Percentiles rank a stretch among this genome's conserved stretches.
These are phyloP conservation scores for Porites australiensis DNA, from an alignment of 64 coral and sea anemone genomes.

Conservation along the genomic window DNA sequence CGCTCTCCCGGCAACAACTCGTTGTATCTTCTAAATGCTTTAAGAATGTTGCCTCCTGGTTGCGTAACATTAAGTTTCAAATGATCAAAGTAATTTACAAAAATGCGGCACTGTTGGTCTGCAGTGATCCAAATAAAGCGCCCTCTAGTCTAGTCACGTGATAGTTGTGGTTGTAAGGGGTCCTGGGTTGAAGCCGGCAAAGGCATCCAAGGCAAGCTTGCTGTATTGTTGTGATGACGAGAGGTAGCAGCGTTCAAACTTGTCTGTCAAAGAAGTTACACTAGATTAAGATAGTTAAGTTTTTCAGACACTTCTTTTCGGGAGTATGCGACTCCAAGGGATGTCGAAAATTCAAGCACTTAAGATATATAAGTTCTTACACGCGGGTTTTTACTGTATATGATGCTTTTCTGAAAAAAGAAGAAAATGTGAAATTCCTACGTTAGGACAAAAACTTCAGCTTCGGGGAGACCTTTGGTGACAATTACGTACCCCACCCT, in stretches of 20 bases:
- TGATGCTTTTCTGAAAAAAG: too few species aligned
- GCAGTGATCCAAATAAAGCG: conserved; percentile 32
- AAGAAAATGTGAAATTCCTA: too few species aligned
- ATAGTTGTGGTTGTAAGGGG: background rate
- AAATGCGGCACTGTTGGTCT: background rate
- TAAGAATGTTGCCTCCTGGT: conserved; percentile 13
- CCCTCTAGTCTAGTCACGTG: conserved; percentile 12
- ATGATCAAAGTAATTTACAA: conserved; percentile 46
- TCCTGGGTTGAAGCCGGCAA: background rate
- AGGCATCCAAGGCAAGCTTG: background rate
- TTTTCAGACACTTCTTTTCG: too few species aligned
- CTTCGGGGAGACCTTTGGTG: too few species aligned
- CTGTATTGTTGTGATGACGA: conserved; percentile 1
- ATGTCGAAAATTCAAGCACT: too few species aligned
- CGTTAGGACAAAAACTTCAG: too few species aligned
- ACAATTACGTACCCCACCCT: too few species aligned
- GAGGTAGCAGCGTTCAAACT: background rate
- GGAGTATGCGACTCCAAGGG: too few species aligned
- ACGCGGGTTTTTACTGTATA: too few species aligned
- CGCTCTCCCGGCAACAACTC: background rate
- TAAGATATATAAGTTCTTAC: too few species aligned
- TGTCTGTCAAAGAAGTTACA: background rate
- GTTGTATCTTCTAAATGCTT: conserved; percentile 12
- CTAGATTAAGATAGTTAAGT: too few species aligned
- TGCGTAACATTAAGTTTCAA: conserved; percentile 37